A percentile compares a stretch with the other conserved stretches of the same genome.
These are phyloP conservation scores for Otis tarda DNA, from an alignment of 2,113 vertebrate species.

Conservation along the genomic window DNA sequence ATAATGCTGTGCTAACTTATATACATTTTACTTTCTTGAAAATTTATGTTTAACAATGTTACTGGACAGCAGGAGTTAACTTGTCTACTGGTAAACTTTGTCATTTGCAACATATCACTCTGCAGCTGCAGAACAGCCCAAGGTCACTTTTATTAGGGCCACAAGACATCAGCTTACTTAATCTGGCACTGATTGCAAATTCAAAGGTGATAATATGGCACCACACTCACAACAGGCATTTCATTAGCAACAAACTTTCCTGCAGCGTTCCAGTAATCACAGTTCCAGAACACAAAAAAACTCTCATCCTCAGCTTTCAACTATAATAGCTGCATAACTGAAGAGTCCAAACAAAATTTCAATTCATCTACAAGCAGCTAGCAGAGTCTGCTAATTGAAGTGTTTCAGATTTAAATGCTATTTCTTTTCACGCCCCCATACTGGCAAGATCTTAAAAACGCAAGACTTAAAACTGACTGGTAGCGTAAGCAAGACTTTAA, in stretches of 20 bases:
- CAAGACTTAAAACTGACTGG: no score
- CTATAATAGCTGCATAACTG: background rate
- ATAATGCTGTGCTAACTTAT: background rate
- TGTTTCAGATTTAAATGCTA: background rate
- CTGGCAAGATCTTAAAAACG: background rate
- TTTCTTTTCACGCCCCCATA: background rate
- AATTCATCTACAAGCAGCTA: background rate
- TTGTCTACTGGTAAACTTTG: conserved; percentile 15
- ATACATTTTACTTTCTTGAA: background rate
- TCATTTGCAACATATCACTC: conserved; percentile 21
- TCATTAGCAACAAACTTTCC: background rate
- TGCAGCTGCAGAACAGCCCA: conserved; percentile 27
- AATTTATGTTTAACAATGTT: background rate
- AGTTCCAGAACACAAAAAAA: background rate
- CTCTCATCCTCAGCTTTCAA: background rate
- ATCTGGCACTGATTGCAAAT: conserved; percentile 50
- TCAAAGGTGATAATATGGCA: conserved; percentile 41
- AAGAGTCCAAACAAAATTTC: background rate
- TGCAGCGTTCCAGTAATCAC: background rate
- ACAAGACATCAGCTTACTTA: conserved; percentile 35
- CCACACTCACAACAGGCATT: background rate
- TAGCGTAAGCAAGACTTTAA: no score
- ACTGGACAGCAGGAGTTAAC: conserved; percentile 47
- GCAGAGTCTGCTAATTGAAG: background rate
- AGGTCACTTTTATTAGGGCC: conserved; percentile 48